phyloP scores from a whole-genome alignment of 1,140 invertebrate species.

The Paramacrobiotus metropolitanus region DNA sequence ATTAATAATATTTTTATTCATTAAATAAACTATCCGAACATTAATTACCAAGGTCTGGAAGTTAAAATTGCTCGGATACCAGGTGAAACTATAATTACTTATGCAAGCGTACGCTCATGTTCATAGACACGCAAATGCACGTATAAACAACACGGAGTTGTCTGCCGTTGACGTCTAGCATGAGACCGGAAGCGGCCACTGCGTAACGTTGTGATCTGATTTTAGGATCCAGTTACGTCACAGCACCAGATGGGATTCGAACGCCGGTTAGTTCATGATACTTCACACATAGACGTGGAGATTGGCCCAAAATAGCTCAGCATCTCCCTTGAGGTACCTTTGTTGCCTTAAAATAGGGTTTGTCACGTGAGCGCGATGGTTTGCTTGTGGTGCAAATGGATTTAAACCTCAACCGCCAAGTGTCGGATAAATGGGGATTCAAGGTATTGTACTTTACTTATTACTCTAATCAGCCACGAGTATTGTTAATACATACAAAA shows the following conservation, averaged over 20 bases:
- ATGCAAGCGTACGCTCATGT: no score
- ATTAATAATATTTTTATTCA: constrained; percentile 2
- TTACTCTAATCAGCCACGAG: constrained; percentile 2
- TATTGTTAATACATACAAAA: constrained; percentile 9
- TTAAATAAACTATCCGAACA: background rate
- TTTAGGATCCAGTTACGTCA: constrained; percentile 71
- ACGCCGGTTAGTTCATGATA: constrained; percentile 40
- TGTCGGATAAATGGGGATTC: constrained; percentile 83
- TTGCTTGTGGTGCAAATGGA: constrained; percentile 74
- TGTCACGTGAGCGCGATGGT: constrained; percentile 64
- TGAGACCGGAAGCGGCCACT: no score
- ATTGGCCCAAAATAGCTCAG: no score
- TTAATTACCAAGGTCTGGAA: no score
- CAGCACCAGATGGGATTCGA: constrained; percentile 71
- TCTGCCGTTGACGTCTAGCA: no score
- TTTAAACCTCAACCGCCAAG: constrained; percentile 79
- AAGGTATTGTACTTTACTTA: constrained; percentile 29
- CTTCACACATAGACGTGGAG: no score
- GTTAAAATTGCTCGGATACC: no score
- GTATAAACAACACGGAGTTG: no score
- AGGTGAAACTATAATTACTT: no score
- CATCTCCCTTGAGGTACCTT: no score
- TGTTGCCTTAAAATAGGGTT: constrained; percentile 32
- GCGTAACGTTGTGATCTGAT: no score
- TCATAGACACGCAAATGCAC: no score